phyloP scores from a whole-genome alignment of 2,797 vertebrate genomes.

The Oryzias sinensis region DNA sequence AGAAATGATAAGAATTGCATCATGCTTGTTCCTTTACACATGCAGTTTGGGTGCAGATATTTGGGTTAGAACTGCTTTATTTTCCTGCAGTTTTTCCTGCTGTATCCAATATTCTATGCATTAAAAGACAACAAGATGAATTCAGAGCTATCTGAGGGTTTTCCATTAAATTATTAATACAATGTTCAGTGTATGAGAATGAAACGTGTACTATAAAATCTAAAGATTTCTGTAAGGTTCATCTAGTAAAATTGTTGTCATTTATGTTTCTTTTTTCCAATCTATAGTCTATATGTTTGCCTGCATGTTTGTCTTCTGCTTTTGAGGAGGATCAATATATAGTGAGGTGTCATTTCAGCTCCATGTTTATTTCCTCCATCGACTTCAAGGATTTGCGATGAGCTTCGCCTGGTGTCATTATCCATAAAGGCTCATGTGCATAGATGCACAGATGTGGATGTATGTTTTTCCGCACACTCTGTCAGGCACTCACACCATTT shows the following conservation, averaged over 20 bases:
- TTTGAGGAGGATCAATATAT: slow-evolving; percentile 74
- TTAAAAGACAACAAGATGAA: slow-evolving; percentile 39
- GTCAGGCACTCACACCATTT: slow-evolving; percentile 41
- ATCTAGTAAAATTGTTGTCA: slow-evolving; percentile 27
- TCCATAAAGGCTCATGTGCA: slow-evolving; percentile 15
- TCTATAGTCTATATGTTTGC: slow-evolving; percentile 39
- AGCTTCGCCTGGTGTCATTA: slow-evolving; percentile 21
- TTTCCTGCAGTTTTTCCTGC: slow-evolving; percentile 34
- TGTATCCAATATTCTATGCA: slow-evolving; percentile 21
- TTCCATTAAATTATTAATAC: slow-evolving; percentile 30
- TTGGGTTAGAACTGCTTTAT: slow-evolving; percentile 23
- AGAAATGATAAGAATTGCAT: background rate
- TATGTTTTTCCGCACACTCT: slow-evolving; percentile 18
- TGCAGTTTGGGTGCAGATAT: too few species aligned
- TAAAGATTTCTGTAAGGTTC: background rate
- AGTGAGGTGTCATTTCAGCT: slow-evolving; percentile 71
- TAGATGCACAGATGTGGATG: slow-evolving; percentile 22
- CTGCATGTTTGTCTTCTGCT: slow-evolving; percentile 39
- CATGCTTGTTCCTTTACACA: background rate
- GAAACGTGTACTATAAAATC: too few species aligned
- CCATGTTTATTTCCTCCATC: slow-evolving; percentile 54
- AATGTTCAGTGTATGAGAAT: slow-evolving; percentile 15
- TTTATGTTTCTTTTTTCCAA: slow-evolving; percentile 43
- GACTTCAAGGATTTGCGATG: slow-evolving; percentile 43
- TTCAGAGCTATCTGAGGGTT: slow-evolving; percentile 37